Evolutionary conservation across 2,888 invertebrate genomes (phyloP).

Genomic region (Mesorhabditis belari): DNA sequence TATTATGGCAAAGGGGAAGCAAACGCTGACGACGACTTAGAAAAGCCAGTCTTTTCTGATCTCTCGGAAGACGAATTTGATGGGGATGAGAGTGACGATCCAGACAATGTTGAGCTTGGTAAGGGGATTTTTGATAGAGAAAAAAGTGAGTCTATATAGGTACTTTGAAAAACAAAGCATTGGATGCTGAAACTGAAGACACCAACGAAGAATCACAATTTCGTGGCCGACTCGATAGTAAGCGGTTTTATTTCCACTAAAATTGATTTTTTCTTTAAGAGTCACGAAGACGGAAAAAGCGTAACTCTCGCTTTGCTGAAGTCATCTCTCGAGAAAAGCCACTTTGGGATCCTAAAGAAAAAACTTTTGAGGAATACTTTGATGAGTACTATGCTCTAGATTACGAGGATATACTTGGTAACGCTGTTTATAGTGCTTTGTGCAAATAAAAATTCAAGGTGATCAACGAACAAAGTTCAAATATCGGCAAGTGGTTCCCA

Average conservation of each 20-base stretch:
- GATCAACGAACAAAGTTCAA: slow-evolving; percentile 83
- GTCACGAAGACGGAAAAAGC: slow-evolving; percentile 28
- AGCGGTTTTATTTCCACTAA: neutral
- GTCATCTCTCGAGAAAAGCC: slow-evolving; percentile 73
- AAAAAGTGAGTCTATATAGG: slow-evolving; percentile 7
- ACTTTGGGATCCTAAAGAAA: slow-evolving; percentile 70
- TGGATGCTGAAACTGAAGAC: neutral
- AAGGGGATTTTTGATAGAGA: slow-evolving; percentile 13
- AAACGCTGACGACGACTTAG: slow-evolving; percentile 61
- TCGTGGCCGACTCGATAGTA: slow-evolving; percentile 9
- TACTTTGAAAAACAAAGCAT: slow-evolving; percentile 42
- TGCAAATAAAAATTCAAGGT: slow-evolving; percentile 9
- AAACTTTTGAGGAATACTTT: slow-evolving; percentile 77
- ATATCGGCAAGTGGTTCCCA: slow-evolving; percentile 76
- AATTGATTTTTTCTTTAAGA: slow-evolving; percentile 16
- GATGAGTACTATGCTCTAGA: slow-evolving; percentile 91
- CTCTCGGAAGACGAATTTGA: slow-evolving; percentile 46
- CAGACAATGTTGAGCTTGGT: slow-evolving; percentile 57
- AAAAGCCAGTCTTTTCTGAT: slow-evolving; percentile 74
- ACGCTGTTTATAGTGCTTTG: neutral
- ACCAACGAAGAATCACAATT: slow-evolving; percentile 5
- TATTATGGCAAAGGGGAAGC: slow-evolving; percentile 70
- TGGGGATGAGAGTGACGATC: slow-evolving; percentile 4
- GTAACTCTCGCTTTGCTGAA: slow-evolving; percentile 69
- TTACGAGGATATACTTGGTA: slow-evolving; percentile 83